These are phyloP conservation scores for Halisarca cf. caerulea DNA, from an alignment of 37 sponge, comb jelly and placozoan species.

Conservation along the genomic window DNA sequence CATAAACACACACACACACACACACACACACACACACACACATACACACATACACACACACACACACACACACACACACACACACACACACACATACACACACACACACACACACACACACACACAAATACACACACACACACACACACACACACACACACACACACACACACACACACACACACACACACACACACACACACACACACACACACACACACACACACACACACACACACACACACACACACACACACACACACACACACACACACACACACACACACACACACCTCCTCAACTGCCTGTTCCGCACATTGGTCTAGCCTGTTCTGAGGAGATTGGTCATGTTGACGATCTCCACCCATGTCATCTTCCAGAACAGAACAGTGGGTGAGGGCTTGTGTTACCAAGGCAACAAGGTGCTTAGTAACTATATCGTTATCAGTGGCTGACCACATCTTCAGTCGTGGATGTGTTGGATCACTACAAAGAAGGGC, in stretches of 20 bases:
- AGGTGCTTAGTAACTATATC: constrained; percentile 32
- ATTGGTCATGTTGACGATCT: not conserved
- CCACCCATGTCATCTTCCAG: not conserved
- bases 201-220: too few relatives aligned
- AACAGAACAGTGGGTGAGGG: not conserved
- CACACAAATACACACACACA: too few relatives aligned
- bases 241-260: constrained; percentile 16
- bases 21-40: too few relatives aligned
- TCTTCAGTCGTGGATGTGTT: constrained; percentile 62
- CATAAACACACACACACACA: too few relatives aligned
- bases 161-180: too few relatives aligned
- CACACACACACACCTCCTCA: constrained; percentile 13
- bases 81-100: too few relatives aligned
- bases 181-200: too few relatives aligned
- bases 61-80: too few relatives aligned
- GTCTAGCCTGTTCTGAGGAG: not conserved
- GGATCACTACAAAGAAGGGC: constrained; percentile 23
- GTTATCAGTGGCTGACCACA: constrained; percentile 39
- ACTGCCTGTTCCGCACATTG: not conserved
- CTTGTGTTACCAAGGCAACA: constrained; percentile 16
- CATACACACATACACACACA: too few relatives aligned
- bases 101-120: too few relatives aligned
- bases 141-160: too few relatives aligned
- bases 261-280: constrained; percentile 10
- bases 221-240: too few relatives aligned